These are phyloP conservation scores for Holacanthella duospinosa DNA, from an alignment of 2,888 invertebrate species.

Conservation along the genomic window DNA sequence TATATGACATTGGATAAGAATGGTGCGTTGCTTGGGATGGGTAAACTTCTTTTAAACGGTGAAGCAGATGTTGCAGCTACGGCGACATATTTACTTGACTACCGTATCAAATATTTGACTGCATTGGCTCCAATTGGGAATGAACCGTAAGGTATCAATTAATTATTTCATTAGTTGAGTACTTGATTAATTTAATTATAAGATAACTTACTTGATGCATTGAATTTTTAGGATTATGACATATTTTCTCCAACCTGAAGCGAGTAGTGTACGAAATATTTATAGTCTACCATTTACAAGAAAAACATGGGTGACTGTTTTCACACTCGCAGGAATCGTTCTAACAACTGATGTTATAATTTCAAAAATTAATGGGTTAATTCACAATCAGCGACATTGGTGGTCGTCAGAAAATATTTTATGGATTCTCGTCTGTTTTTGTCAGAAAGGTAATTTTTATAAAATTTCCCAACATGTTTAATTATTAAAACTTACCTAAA, in stretches of 20 bases:
- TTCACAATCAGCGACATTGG: not conserved
- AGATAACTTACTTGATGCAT: too few species aligned
- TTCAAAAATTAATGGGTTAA: not conserved
- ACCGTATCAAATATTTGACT: not conserved
- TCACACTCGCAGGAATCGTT: not conserved
- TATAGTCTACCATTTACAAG: not conserved
- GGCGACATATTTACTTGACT: not conserved
- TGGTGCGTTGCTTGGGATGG: not conserved
- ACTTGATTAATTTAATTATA: too few species aligned
- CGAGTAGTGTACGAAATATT: not conserved
- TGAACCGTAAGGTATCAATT: not conserved
- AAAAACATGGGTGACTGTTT: not conserved
- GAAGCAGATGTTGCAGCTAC: not conserved
- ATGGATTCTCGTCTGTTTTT: not conserved
- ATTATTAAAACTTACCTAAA: too few species aligned
- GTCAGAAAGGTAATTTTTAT: slow-evolving; percentile 1
- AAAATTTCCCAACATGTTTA: too few species aligned
- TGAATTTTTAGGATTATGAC: not conserved
- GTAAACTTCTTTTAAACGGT: not conserved
- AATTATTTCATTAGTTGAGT: too few species aligned
- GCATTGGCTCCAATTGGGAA: not conserved
- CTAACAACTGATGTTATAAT: not conserved
- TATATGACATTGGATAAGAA: not conserved
- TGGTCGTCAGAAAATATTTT: not conserved
- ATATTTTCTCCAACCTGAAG: not conserved